A percentile compares a stretch with the other conserved stretches of the same genome.
Evolutionary conservation across 2,797 vertebrate genomes (phyloP).

Genomic region (Denticeps clupeoides): DNA sequence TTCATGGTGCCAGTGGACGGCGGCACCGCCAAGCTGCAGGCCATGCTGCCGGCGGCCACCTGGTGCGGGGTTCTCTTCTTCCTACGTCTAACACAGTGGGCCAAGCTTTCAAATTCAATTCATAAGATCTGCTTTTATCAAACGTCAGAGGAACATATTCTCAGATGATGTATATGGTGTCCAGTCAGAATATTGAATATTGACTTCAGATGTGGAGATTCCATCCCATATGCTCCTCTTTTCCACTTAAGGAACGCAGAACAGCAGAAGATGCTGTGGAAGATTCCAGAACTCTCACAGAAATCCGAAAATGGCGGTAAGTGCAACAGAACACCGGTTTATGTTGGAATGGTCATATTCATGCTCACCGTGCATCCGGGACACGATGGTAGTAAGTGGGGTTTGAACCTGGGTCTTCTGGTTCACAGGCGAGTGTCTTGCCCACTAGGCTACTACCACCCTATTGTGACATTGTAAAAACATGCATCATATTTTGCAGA

Average conservation of each 20-base stretch:
- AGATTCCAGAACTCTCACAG: conserved; percentile 88
- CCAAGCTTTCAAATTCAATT: no score
- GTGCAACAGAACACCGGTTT: background rate
- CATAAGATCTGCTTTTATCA: no score
- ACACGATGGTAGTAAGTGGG: no score
- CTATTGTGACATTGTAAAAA: no score
- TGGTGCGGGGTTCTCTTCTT: conserved; percentile 58
- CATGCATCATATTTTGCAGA: no score
- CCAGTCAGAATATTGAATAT: background rate
- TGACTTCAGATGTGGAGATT: background rate
- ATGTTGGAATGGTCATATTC: background rate
- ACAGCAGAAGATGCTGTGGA: conserved; percentile 92
- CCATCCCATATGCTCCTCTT: no score
- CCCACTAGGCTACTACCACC: no score
- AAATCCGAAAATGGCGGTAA: conserved; percentile 95
- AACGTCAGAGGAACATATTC: no score
- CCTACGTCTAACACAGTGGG: background rate
- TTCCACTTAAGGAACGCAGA: conserved; percentile 75
- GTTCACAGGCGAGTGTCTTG: no score
- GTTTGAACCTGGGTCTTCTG: no score
- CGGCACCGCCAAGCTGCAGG: conserved; percentile 78
- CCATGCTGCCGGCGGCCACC: conserved; percentile 85
- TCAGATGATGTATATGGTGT: no score
- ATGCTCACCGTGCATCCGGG: background rate
- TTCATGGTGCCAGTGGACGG: conserved; percentile 87